Evolutionary conservation across 2,888 invertebrate species (phyloP), one percentile per base, ranked within the genome.

Genomic region (Pecten maximus): DNA sequence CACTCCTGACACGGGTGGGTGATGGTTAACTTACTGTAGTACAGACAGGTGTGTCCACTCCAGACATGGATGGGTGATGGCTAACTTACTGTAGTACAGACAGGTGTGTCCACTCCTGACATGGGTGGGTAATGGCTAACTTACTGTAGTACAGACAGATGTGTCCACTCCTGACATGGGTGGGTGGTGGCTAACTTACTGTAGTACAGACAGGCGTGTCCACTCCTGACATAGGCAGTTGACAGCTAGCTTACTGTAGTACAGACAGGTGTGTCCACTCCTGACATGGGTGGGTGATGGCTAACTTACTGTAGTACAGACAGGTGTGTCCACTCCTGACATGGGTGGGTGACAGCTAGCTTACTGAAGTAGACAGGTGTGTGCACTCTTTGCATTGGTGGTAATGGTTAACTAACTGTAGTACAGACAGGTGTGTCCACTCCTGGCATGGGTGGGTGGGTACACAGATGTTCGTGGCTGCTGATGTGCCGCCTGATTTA

Each of bases 401-500:
- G 60, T 6, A n/a, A 60, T 60, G 23, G 60, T 23, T n/a, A 60
- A 23, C 60, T 60, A 3, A n/a, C 35, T 28, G 74, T 74, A 74
- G 74, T 35, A 74, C 15, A 74, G 74, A 74, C 35, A 74, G 74
- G 74, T 74, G 74, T 74, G 74, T 74, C 74, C 74, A 74, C 74
- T 74, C 74, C 74, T 74, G 74, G 74, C 74, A 74, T 74, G 74
- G 74, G 74, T 74, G 74, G 74, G 74, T 74, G 74, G 74, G 74
- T 74, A 74, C 74, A 74, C 74, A 74, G 28, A 35, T 74, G 74
- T 74, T 74, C 74, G 74, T 74, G 74, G 74, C 74, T 74, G 74
- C 74, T 74, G 74, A 74, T 74, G 74, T 74, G 74, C 74, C 93
- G 93, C 93, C 93, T 94, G 93, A 92, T 94, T 94, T 95, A 91